Conservation (phyloP, 2,797 vertebrate genomes). For the Cynopterus sphinx region DNA sequence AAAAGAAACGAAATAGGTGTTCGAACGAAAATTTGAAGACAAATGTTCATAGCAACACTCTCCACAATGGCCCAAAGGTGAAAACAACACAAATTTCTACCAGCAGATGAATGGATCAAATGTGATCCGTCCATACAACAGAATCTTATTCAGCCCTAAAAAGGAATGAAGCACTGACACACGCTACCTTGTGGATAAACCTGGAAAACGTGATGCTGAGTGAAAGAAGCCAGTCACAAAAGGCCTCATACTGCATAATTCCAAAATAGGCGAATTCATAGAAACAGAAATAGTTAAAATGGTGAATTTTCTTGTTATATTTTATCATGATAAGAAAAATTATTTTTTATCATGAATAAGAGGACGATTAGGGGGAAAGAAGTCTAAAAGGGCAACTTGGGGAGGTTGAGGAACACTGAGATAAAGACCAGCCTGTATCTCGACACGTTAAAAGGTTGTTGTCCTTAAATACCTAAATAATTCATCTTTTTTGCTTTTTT, state of each 20-base stretch:
- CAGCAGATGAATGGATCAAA: not conserved
- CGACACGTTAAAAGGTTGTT: not conserved
- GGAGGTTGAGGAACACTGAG: not conserved
- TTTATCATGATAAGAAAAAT: not conserved
- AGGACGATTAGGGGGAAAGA: not conserved
- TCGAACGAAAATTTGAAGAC: not conserved
- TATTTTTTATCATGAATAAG: not conserved
- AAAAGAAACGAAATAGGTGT: not conserved
- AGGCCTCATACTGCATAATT: not conserved
- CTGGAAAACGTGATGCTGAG: not conserved
- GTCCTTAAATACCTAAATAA: not conserved
- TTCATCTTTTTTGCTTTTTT: not conserved
- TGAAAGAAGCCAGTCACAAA: not conserved
- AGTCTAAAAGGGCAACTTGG: not conserved
- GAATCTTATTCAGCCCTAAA: not conserved
- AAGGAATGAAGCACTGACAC: not conserved
- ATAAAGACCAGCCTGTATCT: not conserved
- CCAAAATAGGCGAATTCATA: not conserved
- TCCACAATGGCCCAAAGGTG: not conserved
- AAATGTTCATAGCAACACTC: not conserved
- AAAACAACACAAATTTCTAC: not conserved
- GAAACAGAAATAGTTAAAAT: not conserved
- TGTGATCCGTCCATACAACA: fast-evolving
- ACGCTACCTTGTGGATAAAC: not conserved
- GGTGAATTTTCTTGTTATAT: not conserved